Evolutionary conservation across 2,888 invertebrate genomes (phyloP).

Genomic region (Orthosia incerta): DNA sequence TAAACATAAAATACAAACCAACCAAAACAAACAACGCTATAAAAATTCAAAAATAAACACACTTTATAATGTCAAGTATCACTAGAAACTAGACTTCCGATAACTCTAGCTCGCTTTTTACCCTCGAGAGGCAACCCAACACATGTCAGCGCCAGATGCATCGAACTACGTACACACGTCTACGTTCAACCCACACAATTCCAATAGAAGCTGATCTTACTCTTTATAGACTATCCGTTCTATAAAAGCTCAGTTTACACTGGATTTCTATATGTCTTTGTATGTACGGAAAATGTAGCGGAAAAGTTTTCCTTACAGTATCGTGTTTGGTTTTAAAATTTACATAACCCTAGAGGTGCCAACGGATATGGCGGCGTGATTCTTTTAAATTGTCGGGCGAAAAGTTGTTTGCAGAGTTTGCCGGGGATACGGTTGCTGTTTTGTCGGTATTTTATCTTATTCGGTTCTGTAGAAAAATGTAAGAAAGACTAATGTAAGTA

Average conservation of each 20-base stretch:
- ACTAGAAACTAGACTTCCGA: slow-evolving; percentile 24
- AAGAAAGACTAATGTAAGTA: neutral
- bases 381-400: slow-evolving; percentile 10
- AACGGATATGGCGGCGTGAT: slow-evolving; percentile 10
- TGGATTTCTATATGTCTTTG: neutral
- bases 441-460: neutral
- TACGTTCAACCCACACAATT: neutral
- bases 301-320: slow-evolving; percentile 38
- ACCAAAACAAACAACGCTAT: neutral
- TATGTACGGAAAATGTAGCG: neutral
- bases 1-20: no score
- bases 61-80: slow-evolving; percentile 33
- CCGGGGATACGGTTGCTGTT: neutral
- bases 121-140: slow-evolving; percentile 11
- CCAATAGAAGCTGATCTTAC: neutral
- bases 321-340: slow-evolving; percentile 36
- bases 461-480: neutral
- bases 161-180: slow-evolving; percentile 12
- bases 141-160: slow-evolving; percentile 32
- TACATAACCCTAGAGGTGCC: slow-evolving; percentile 17
- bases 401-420: neutral
- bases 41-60: slow-evolving; percentile 25
- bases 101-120: slow-evolving; percentile 28
- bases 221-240: neutral
- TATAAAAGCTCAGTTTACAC: neutral